Conservation (phyloP, 2,113 vertebrate genomes). For the Micronycteris hirsuta region DNA sequence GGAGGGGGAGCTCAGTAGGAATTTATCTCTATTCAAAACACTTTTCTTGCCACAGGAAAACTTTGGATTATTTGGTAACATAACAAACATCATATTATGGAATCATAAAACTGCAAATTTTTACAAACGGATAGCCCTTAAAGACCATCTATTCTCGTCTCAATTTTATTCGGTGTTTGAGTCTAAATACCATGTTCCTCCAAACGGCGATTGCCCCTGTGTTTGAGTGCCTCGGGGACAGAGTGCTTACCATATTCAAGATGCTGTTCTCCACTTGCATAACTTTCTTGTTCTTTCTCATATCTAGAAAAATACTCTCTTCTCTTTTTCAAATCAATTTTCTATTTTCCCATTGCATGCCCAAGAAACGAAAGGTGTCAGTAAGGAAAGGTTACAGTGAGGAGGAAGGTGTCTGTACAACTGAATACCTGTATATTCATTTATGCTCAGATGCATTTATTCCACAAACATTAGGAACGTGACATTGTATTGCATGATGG, state of each 20-base stretch:
- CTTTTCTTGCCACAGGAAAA: background rate
- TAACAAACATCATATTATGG: background rate
- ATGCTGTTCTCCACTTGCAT: background rate
- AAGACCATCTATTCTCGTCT: background rate
- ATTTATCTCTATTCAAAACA: slow-evolving; percentile 22
- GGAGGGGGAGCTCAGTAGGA: background rate
- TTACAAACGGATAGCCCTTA: background rate
- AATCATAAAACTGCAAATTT: background rate
- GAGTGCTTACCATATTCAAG: background rate
- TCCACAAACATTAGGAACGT: background rate
- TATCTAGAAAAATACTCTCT: background rate
- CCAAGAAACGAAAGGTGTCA: background rate
- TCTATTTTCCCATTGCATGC: background rate
- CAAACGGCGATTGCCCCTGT: background rate
- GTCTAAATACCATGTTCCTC: background rate
- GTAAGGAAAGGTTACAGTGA: background rate
- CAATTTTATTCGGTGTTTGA: background rate
- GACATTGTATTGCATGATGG: background rate
- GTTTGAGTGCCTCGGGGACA: background rate
- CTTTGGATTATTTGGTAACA: background rate
- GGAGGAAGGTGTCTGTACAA: background rate
- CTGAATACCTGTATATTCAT: background rate
- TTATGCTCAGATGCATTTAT: background rate
- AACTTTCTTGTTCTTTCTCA: background rate
- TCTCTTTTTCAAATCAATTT: background rate